Evolutionary conservation across 2,113 vertebrate species (phyloP).

Genomic region (Seriola aureovittata): DNA sequence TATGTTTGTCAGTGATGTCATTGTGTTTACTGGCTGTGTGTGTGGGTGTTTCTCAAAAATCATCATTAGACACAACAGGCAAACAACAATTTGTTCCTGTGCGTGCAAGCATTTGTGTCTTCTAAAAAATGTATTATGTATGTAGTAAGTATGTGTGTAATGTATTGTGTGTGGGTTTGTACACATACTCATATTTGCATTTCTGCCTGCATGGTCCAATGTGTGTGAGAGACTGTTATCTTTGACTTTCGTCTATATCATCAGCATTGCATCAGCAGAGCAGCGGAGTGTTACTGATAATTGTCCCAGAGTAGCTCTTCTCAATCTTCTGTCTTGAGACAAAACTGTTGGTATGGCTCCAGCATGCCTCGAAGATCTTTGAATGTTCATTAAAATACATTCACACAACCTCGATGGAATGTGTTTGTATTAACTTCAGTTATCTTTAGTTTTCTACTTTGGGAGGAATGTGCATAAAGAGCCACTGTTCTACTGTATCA

Average conservation of each 20-base stretch:
- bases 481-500: neutral
- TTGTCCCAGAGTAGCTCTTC: conserved; percentile 33
- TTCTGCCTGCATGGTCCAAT: neutral
- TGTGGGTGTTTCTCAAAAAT: neutral
- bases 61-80: neutral
- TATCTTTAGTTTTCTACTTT: neutral
- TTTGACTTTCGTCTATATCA: conserved; percentile 64
- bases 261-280: conserved; percentile 77
- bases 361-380: conserved; percentile 1
- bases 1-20: neutral
- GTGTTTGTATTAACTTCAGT: neutral
- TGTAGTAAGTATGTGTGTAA: neutral
- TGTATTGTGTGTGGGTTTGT: neutral
- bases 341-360: conserved; percentile 10
- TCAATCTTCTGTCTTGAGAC: conserved; percentile 26
- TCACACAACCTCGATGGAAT: neutral
- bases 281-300: conserved; percentile 31
- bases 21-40: no score
- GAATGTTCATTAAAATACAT: neutral
- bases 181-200: conserved; percentile 12
- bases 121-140: conserved; percentile 8
- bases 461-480: neutral
- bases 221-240: conserved; percentile 27
- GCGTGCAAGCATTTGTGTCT: neutral
- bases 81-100: neutral